These are phyloP conservation scores for Mayetiola destructor DNA, from an alignment of 2,888 invertebrate genomes.

Conservation along the genomic window DNA sequence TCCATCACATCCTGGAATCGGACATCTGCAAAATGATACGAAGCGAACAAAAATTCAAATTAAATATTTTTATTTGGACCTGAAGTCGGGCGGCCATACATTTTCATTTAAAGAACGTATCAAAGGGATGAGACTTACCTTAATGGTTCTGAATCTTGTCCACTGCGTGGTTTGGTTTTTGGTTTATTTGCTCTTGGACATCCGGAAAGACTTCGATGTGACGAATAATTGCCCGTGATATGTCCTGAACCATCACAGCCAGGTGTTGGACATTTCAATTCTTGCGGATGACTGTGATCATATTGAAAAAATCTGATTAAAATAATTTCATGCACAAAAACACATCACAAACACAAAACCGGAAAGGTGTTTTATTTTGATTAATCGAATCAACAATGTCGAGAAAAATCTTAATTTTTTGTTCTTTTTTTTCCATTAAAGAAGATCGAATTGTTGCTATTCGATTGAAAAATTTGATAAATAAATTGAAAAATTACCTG, in stretches of 20 bases:
- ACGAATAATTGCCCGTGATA: conserved; percentile 87
- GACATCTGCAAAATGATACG: conserved; percentile 47
- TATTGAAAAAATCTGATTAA: conserved; percentile 32
- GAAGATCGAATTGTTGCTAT: background rate
- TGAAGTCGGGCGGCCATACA: background rate
- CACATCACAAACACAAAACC: background rate
- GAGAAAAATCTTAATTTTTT: background rate
- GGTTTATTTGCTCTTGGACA: conserved; percentile 83
- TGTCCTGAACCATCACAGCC: conserved; percentile 89
- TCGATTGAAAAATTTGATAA: background rate
- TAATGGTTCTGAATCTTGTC: conserved; percentile 71
- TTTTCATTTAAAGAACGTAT: background rate
- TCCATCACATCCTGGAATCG: conserved; percentile 82
- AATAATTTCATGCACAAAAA: too few species aligned
- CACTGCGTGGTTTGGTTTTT: conserved; percentile 72
- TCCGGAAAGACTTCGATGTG: conserved; percentile 80
- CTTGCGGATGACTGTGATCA: conserved; percentile 65
- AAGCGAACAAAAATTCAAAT: background rate
- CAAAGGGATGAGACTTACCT: conserved; percentile 39
- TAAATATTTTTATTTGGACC: background rate
- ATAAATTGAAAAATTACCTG: conserved; percentile 15
- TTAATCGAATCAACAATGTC: background rate
- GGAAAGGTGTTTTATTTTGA: too few species aligned
- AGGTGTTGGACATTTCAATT: conserved; percentile 76
- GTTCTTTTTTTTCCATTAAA: background rate